phyloP scores from a whole-genome alignment of 2,888 invertebrate species.

The Rhynchonema sp. region DNA sequence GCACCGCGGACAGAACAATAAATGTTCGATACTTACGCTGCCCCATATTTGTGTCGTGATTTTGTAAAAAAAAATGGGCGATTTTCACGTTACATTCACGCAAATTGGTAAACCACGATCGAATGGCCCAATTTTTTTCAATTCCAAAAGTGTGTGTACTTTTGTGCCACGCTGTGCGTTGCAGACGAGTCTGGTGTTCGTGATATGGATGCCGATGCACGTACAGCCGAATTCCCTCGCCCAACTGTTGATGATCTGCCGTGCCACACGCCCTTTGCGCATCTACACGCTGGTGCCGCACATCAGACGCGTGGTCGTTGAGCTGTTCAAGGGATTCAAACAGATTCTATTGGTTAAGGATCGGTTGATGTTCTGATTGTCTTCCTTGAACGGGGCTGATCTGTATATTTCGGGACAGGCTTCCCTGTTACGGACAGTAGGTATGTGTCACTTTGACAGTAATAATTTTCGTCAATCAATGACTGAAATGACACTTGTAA shows the following conservation, averaged over 20 bases:
- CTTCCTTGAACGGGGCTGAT: too few relatives aligned
- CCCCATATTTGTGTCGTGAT: too few relatives aligned
- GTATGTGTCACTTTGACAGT: not conserved
- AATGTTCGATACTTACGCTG: not conserved
- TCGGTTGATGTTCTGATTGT: not conserved
- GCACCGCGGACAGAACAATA: not conserved
- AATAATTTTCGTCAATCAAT: too few relatives aligned
- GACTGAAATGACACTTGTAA: too few relatives aligned
- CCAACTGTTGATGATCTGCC: constrained; percentile 81
- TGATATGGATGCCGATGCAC: constrained; percentile 78
- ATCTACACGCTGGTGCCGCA: constrained; percentile 45
- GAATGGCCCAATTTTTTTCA: too few relatives aligned
- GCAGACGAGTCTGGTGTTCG: constrained; percentile 76
- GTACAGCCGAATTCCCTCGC: constrained; percentile 83
- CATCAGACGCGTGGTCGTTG: constrained; percentile 91
- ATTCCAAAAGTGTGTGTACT: too few relatives aligned
- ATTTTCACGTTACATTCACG: too few relatives aligned
- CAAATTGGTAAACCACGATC: too few relatives aligned
- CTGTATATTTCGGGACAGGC: too few relatives aligned
- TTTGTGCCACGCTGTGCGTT: too few relatives aligned
- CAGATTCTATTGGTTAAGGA: constrained; percentile 67
- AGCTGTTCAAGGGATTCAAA: constrained; percentile 90
- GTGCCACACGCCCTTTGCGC: constrained; percentile 79
- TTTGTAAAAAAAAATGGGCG: not conserved
- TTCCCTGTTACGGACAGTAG: not conserved